Evolutionary conservation across 2,888 invertebrate genomes (phyloP).

Genomic region (Andrena haemorrhoa): DNA sequence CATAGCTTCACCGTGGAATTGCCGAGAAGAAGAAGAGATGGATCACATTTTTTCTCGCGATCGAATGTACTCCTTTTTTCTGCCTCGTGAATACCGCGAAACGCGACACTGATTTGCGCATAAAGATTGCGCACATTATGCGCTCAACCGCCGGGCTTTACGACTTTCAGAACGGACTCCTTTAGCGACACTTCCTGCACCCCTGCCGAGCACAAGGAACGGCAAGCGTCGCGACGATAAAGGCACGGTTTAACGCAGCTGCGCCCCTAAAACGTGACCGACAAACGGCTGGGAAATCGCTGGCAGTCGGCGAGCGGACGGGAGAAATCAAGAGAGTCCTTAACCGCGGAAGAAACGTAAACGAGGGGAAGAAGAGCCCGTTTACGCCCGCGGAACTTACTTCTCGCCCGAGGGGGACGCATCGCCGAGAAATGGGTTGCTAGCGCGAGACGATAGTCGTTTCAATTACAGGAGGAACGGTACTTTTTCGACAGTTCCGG

Average conservation of each 20-base stretch:
- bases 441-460: slow-evolving; percentile 48
- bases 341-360: slow-evolving; percentile 18
- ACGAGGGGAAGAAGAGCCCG: slow-evolving; percentile 15
- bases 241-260: slow-evolving; percentile 31
- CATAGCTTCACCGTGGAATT: not conserved
- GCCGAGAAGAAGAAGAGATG: not conserved
- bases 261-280: slow-evolving; percentile 13
- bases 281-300: slow-evolving; percentile 13
- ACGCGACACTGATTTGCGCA: not conserved
- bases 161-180: slow-evolving; percentile 11
- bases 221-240: slow-evolving; percentile 33
- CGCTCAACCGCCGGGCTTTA: slow-evolving; percentile 18
- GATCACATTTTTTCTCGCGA: not conserved
- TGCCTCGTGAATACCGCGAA: not conserved
- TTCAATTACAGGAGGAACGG: slow-evolving; percentile 55
- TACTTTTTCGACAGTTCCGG: slow-evolving; percentile 44
- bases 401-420: not conserved
- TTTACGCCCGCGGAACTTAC: not conserved
- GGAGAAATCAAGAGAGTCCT: slow-evolving; percentile 23
- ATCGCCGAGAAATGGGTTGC: slow-evolving; percentile 24
- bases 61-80: not conserved
- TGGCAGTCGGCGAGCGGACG: not conserved
- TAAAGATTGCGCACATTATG: not conserved
- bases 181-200: slow-evolving; percentile 6
- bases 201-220: not conserved